Evolutionary conservation across 2,888 invertebrate genomes (phyloP).

Genomic region (Axea sp.): DNA sequence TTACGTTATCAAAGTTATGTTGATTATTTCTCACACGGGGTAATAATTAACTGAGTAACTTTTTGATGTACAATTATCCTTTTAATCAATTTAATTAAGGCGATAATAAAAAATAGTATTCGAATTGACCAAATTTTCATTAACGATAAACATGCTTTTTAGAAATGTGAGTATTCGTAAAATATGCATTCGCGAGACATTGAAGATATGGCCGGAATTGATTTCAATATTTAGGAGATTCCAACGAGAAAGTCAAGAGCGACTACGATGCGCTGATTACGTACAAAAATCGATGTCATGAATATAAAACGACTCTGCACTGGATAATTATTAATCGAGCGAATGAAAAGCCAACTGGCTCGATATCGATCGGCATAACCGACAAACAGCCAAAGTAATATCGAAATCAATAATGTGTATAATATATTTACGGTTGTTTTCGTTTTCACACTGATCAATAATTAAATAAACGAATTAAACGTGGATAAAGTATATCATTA

Average conservation of each 20-base stretch:
- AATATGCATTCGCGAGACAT: too few relatives aligned
- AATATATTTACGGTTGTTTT: conserved; percentile 49
- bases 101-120: too few relatives aligned
- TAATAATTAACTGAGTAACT: too few relatives aligned
- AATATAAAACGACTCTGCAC: conserved; percentile 34
- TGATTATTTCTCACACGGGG: too few relatives aligned
- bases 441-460: conserved; percentile 36
- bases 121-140: too few relatives aligned
- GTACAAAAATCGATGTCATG: conserved; percentile 45
- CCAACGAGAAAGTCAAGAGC: conserved; percentile 33
- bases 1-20: too few relatives aligned
- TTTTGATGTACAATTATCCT: too few relatives aligned
- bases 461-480: too few relatives aligned
- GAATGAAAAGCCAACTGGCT: conserved; percentile 42
- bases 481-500: too few relatives aligned
- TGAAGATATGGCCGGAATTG: conserved; percentile 9
- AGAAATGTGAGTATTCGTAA: too few relatives aligned
- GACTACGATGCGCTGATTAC: conserved; percentile 17
- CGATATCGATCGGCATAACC: conserved; percentile 46
- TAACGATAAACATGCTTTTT: too few relatives aligned
- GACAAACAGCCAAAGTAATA: conserved; percentile 29
- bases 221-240: conserved; percentile 13
- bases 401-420: conserved; percentile 44
- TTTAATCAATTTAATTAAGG: too few relatives aligned
- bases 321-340: conserved; percentile 57